phyloP scores from a whole-genome alignment of 1,140 invertebrate genomes.

The Gonioctena quinquepunctata region DNA sequence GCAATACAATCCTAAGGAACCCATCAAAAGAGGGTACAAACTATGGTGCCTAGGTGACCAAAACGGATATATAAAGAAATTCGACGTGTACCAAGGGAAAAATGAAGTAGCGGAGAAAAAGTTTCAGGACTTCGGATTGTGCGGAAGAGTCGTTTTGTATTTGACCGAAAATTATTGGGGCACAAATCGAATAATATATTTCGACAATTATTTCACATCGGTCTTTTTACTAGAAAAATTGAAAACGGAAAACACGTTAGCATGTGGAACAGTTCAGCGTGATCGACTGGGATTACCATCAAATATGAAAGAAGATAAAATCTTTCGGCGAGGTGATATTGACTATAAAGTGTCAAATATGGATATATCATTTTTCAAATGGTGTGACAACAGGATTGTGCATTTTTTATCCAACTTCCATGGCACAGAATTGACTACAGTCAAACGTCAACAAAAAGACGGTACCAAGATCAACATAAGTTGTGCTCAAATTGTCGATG shows the following conservation, averaged over 20 bases:
- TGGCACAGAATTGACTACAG: slow-evolving; percentile 44
- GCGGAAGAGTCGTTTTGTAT: slow-evolving; percentile 38
- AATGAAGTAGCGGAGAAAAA: slow-evolving; percentile 19
- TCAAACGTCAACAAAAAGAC: slow-evolving; percentile 15
- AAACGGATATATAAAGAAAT: slow-evolving; percentile 14
- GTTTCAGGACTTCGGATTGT: slow-evolving; percentile 43
- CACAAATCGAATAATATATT: slow-evolving; percentile 46
- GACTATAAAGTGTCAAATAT: not conserved
- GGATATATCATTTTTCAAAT: slow-evolving; percentile 41
- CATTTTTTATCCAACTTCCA: slow-evolving; percentile 54
- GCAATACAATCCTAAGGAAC: slow-evolving; percentile 58
- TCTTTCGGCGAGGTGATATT: slow-evolving; percentile 47
- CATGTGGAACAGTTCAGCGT: slow-evolving; percentile 51
- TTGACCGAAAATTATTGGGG: slow-evolving; percentile 35
- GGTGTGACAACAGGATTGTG: slow-evolving; percentile 50
- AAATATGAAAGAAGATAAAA: slow-evolving; percentile 45
- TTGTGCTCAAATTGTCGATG: slow-evolving; percentile 31
- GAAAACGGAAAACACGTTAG: slow-evolving; percentile 45
- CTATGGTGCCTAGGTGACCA: slow-evolving; percentile 43
- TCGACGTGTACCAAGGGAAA: slow-evolving; percentile 13
- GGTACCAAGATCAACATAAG: slow-evolving; percentile 41
- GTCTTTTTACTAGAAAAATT: slow-evolving; percentile 50
- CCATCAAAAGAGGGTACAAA: slow-evolving; percentile 58
- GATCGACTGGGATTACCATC: slow-evolving; percentile 27
- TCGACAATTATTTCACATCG: slow-evolving; percentile 56